Conservation (phyloP, 2,797 vertebrate genomes). For the Sorex maritimensis region DNA sequence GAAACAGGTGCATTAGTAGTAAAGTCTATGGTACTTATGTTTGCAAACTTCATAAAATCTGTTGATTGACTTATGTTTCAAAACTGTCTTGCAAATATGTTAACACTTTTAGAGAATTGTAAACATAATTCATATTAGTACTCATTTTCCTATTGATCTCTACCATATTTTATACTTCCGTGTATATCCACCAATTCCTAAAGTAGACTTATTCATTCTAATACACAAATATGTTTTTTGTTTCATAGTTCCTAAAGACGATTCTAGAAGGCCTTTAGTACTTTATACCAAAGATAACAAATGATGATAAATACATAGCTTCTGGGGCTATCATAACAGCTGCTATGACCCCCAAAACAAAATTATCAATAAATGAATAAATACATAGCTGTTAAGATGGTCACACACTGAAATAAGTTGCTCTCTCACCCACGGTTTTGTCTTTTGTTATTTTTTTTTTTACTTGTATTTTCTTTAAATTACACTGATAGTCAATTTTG, state of each 20-base stretch:
- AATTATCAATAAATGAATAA: too few relatives aligned
- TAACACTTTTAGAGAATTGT: background rate
- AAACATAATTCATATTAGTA: slow-evolving; percentile 12
- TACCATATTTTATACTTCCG: too few relatives aligned
- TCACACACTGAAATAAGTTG: rapidly evolving
- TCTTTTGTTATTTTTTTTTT: too few relatives aligned
- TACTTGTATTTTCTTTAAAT: too few relatives aligned
- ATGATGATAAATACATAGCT: background rate
- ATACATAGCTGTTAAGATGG: background rate
- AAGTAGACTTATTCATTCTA: background rate
- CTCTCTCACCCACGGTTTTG: background rate
- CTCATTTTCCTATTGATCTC: too few relatives aligned
- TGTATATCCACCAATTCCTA: background rate
- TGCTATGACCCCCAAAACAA: too few relatives aligned
- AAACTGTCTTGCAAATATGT: background rate
- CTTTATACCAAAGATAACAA: background rate
- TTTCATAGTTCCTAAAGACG: background rate
- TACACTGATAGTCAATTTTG: too few relatives aligned
- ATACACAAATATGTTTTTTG: background rate
- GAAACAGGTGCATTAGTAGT: background rate
- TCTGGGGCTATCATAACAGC: too few relatives aligned
- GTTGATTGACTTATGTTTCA: background rate
- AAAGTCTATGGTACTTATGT: background rate
- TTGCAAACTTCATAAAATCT: background rate
- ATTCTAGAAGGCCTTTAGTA: background rate